Conservation (phyloP, 2,888 invertebrate species). For the Osedax fenrisi region DNA sequence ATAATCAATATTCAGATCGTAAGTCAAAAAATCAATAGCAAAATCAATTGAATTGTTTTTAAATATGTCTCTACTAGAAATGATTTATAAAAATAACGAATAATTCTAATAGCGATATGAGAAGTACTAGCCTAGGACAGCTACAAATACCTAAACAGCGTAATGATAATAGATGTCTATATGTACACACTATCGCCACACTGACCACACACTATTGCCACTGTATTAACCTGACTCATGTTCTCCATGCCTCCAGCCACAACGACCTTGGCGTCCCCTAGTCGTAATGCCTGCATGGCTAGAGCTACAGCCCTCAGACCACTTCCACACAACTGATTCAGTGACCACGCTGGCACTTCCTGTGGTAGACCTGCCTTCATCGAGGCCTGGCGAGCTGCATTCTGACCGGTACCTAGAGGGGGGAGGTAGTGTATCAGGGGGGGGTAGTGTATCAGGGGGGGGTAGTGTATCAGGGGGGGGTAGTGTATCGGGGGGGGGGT, state of each 20-base stretch:
- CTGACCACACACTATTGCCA: too few relatives aligned
- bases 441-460: neutral
- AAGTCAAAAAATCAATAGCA: too few relatives aligned
- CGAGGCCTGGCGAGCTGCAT: conserved; percentile 62
- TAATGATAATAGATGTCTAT: too few relatives aligned
- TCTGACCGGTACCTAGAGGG: conserved; percentile 54
- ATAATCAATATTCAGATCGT: too few relatives aligned
- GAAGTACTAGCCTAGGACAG: too few relatives aligned
- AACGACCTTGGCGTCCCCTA: conserved; percentile 60
- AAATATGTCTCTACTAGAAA: too few relatives aligned
- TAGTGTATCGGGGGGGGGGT: neutral
- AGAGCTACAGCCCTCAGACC: conserved; percentile 60
- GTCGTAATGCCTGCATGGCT: conserved; percentile 61
- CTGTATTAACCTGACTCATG: conserved; percentile 65
- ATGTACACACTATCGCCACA: too few relatives aligned
- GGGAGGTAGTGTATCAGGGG: neutral
- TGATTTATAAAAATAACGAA: too few relatives aligned
- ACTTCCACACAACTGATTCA: conserved; percentile 73
- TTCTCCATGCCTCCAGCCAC: conserved; percentile 72
- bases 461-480: neutral
- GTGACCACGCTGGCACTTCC: conserved; percentile 59
- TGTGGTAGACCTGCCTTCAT: conserved; percentile 63
- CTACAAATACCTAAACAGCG: too few relatives aligned
- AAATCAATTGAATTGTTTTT: too few relatives aligned
- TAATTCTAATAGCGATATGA: too few relatives aligned